These are phyloP conservation scores for Lordiphosa collinella DNA, from an alignment of 1,140 invertebrate genomes.

Conservation along the genomic window DNA sequence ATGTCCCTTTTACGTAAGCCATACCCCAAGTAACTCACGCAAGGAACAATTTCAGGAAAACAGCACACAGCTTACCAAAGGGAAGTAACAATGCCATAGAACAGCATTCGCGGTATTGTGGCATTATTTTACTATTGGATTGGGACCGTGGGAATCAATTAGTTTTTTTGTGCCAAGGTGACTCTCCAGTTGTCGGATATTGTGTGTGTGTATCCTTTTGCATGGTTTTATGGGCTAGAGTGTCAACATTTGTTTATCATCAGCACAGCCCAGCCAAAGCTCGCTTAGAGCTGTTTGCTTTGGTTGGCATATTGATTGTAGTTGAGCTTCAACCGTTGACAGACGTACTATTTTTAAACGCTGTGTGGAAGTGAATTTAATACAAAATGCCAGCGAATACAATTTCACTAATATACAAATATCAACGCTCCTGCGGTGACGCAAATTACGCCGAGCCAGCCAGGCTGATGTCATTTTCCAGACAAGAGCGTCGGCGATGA, in stretches of 20 bases:
- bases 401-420: slow-evolving; percentile 7
- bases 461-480: slow-evolving; percentile 62
- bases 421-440: slow-evolving; percentile 23
- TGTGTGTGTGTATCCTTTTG: too few species aligned
- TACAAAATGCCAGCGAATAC: background rate
- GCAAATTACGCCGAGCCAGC: slow-evolving; percentile 32
- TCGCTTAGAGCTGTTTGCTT: slow-evolving; percentile 1
- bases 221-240: background rate
- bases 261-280: slow-evolving; percentile 2
- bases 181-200: too few species aligned
- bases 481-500: slow-evolving; percentile 28
- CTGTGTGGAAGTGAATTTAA: slow-evolving; percentile 15
- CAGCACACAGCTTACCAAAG: too few species aligned
- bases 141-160: too few species aligned
- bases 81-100: too few species aligned
- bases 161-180: too few species aligned
- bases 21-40: too few species aligned
- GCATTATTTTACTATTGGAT: too few species aligned
- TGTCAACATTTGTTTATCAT: slow-evolving; percentile 14
- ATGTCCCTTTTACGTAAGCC: too few species aligned
- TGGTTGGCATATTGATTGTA: slow-evolving; percentile 10
- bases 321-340: background rate
- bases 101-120: too few species aligned
- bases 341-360: background rate
- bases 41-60: too few species aligned